A percentile compares a stretch with the other conserved stretches of the same genome.
phyloP scores from a whole-genome alignment of 2,113 vertebrate genomes.

The Dolichotis patagonum region DNA sequence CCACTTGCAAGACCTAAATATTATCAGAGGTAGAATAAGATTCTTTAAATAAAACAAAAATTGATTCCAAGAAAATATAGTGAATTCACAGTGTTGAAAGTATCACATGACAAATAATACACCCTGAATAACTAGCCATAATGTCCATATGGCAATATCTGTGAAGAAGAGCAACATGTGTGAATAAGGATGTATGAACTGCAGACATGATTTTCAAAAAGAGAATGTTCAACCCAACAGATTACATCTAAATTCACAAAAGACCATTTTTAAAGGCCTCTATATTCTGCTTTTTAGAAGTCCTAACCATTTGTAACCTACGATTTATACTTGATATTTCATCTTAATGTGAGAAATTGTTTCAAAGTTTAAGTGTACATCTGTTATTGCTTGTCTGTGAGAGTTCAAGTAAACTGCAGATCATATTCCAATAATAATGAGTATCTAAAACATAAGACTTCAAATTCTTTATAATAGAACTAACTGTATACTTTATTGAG shows the following conservation, averaged over 20 bases:
- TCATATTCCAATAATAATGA: constrained; percentile 42
- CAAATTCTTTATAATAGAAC: neutral
- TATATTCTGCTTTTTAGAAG: neutral
- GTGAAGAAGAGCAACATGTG: neutral
- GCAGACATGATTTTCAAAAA: neutral
- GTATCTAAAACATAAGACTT: neutral
- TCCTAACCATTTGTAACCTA: neutral
- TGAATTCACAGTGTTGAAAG: constrained; percentile 13
- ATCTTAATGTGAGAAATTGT: constrained; percentile 52
- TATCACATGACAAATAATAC: neutral
- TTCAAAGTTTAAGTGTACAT: constrained; percentile 28
- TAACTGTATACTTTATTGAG: neutral
- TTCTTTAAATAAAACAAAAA: constrained; percentile 38
- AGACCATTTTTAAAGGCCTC: neutral
- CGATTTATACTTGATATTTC: constrained; percentile 33
- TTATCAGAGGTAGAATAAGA: constrained; percentile 6
- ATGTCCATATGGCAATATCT: neutral
- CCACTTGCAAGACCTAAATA: neutral
- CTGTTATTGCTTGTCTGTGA: constrained; percentile 32
- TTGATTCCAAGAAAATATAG: neutral
- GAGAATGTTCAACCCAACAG: neutral
- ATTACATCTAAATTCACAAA: neutral
- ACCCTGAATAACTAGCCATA: neutral
- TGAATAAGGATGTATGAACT: neutral
- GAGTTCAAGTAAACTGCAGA: constrained; percentile 42